Conservation (phyloP, 2,113 vertebrate species). For the Chroicocephalus ridibundus region DNA sequence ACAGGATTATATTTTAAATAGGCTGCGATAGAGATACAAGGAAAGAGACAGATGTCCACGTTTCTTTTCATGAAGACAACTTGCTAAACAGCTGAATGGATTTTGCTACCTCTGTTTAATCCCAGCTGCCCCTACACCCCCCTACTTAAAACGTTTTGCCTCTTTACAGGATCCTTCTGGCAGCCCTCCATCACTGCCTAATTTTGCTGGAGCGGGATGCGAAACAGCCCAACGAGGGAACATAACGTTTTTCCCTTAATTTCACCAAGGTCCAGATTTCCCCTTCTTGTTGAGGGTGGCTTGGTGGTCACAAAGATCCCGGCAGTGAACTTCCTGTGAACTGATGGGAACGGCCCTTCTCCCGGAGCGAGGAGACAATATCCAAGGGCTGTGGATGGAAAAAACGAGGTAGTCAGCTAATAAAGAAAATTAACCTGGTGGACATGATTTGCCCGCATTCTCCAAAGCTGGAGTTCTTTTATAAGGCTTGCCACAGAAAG, state of each 20-base stretch:
- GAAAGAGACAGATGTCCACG: not conserved
- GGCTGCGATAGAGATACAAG: not conserved
- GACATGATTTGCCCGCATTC: slow-evolving; percentile 31
- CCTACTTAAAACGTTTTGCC: not conserved
- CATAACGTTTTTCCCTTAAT: not conserved
- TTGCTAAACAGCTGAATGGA: not conserved
- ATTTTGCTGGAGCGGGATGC: not conserved
- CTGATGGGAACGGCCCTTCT: not conserved
- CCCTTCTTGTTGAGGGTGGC: not conserved
- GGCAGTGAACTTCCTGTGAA: slow-evolving; percentile 17
- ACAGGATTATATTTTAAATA: not conserved
- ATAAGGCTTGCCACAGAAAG: not conserved
- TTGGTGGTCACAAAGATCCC: not conserved
- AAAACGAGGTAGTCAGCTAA: not conserved
- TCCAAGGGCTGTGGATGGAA: not conserved
- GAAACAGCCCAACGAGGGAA: not conserved
- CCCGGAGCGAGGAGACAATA: not conserved
- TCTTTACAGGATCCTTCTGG: not conserved
- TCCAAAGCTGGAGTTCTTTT: slow-evolving; percentile 22
- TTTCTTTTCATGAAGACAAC: not conserved
- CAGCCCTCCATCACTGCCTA: not conserved
- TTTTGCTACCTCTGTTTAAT: slow-evolving; percentile 2
- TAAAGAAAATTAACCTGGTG: slow-evolving; percentile 51
- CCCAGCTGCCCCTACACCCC: not conserved
- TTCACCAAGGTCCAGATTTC: not conserved